Evolutionary conservation across 92 coral and sea anemone species (phyloP), one percentile per base, ranked within the genome.

Genomic region (Phenganax marumi): DNA sequence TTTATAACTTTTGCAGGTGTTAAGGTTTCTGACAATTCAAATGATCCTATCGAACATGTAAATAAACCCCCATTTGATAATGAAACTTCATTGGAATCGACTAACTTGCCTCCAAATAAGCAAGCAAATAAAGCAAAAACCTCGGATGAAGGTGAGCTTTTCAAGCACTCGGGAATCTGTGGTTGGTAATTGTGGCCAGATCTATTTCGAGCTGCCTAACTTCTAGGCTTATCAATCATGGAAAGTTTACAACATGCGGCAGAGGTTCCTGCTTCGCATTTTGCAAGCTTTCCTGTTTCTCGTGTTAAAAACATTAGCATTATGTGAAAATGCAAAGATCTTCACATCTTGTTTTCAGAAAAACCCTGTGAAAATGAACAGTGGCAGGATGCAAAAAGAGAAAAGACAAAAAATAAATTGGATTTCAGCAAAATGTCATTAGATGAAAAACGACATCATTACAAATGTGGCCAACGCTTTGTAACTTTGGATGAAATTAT

Each of bases 381-480:
- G 25, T 66, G 24, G 53, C 3, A n/a, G 65, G 82, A 81, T 48
- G 76, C 73, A 26, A 85, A 84, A 80, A 65, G 56, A 39, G 77
- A 25, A 19, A 65, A 82, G 70, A 86, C 83, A 61, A 73, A 86
- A 65, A 68, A 82, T 14, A 86, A 80, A 85, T 25, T 33, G 60
- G 84, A 90, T 84, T 94, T 78, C 63, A 85, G 69, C 53, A 85
- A 84, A 4, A 86, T 90, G 87, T 75, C 97, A 12, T 14, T 86
- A 39, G 78, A 81, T 14, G 90, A 96, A 56, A 92, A 88, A 76
- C 81, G 97, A 23, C 50, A 72, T 50, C 75, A 56, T 64, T 95
- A 95, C 80, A 75, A 74, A 75, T 96, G 99, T 85, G 97, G 97
- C 39, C 52, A 24, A 10, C 23, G 82, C 73, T 96, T 23, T 68